Conservation (phyloP, 1,140 invertebrate genomes). For the Neodiprion fabricii region DNA sequence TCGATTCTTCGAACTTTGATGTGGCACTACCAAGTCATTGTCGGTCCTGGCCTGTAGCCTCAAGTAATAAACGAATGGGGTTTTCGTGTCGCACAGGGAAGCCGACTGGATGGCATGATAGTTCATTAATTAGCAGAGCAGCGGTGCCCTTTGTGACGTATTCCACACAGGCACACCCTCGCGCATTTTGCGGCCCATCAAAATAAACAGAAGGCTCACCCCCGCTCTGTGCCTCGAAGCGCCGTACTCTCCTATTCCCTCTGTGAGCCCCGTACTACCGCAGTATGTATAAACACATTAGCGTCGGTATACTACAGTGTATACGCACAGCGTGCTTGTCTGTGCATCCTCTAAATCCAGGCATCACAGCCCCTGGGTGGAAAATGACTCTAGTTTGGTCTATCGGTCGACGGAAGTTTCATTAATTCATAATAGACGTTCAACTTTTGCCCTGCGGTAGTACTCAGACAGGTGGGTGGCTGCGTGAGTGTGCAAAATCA, state of each 20-base stretch:
- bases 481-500: background rate
- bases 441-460: background rate
- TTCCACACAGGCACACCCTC: conserved; percentile 8
- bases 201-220: conserved; percentile 25
- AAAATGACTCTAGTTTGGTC: background rate
- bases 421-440: background rate
- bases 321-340: background rate
- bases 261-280: background rate
- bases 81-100: conserved; percentile 29
- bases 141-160: conserved; percentile 23
- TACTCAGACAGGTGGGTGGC: background rate
- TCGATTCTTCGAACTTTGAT: background rate
- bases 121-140: conserved; percentile 32
- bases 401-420: background rate
- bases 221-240: conserved; percentile 20
- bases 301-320: background rate
- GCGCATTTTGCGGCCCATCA: conserved; percentile 20
- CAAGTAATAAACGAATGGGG: conserved; percentile 34
- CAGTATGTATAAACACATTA: background rate
- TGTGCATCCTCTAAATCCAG: background rate
- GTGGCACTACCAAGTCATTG: background rate
- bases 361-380: background rate
- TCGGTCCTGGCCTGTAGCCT: background rate
- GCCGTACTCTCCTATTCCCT: background rate
- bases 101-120: conserved; percentile 21